Percentiles rank a stretch among this genome's conserved stretches.
Evolutionary conservation across 2,113 vertebrate species (phyloP).

Genomic region (Bambusicola thoracicus): DNA sequence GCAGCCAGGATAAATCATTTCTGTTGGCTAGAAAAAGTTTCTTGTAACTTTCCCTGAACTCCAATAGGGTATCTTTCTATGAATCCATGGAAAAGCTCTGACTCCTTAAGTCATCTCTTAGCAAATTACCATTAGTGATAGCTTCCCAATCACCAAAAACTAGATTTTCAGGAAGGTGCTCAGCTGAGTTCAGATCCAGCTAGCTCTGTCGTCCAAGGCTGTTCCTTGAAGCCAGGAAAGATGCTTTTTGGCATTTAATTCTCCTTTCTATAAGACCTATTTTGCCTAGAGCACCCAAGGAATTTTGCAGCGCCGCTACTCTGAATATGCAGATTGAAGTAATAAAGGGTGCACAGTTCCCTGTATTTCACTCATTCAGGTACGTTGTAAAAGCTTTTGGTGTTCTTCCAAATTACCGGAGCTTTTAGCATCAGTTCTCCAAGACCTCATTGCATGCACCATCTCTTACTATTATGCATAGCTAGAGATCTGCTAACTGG

Average conservation of each 20-base stretch:
- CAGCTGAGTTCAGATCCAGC: not conserved
- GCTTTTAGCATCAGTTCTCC: not conserved
- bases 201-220: not conserved
- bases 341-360: not conserved
- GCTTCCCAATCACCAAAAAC: not conserved
- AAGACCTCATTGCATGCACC: not conserved
- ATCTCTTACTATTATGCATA: not conserved
- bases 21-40: constrained; percentile 9
- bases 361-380: not conserved
- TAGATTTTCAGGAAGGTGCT: not conserved
- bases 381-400: not conserved
- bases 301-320: not conserved
- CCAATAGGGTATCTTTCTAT: not conserved
- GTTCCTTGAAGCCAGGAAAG: not conserved
- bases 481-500: not conserved
- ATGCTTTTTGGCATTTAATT: not conserved
- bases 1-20: constrained; percentile 43
- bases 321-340: not conserved
- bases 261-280: not conserved
- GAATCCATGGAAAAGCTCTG: not conserved
- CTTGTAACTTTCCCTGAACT: constrained; percentile 35
- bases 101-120: not conserved
- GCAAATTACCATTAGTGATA: not conserved
- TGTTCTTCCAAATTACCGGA: not conserved
- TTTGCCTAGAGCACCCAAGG: not conserved